Conservation (phyloP, 2,888 invertebrate genomes). For the Caenorhabditis sp. region DNA sequence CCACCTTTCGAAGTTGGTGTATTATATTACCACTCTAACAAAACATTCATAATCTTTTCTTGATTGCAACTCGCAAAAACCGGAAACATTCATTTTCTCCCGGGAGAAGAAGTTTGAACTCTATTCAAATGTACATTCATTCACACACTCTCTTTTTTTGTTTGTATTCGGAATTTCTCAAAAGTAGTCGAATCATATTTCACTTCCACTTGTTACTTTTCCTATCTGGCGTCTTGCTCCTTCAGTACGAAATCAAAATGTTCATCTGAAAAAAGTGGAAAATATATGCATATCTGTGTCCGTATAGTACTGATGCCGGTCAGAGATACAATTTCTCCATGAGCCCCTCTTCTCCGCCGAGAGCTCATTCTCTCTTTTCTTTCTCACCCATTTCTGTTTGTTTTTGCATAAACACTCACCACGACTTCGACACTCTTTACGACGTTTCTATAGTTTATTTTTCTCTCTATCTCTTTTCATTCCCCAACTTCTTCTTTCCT, state of each 20-base stretch:
- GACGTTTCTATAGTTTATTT: slow-evolving; percentile 59
- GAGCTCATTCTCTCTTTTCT: slow-evolving; percentile 24
- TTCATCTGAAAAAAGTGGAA: too few relatives aligned
- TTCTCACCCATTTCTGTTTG: slow-evolving; percentile 62
- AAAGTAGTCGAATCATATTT: slow-evolving; percentile 44
- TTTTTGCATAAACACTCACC: slow-evolving; percentile 67
- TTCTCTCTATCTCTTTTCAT: slow-evolving; percentile 12
- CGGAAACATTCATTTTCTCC: slow-evolving; percentile 8
- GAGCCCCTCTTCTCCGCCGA: slow-evolving; percentile 45
- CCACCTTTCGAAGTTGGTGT: neutral
- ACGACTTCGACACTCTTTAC: slow-evolving; percentile 61
- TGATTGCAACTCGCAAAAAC: slow-evolving; percentile 31
- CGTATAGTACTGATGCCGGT: slow-evolving; percentile 39
- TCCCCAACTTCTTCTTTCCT: slow-evolving; percentile 13
- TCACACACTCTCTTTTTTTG: slow-evolving; percentile 17
- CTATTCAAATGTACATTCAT: slow-evolving; percentile 38
- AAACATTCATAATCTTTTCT: slow-evolving; percentile 43
- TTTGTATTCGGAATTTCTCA: slow-evolving; percentile 29
- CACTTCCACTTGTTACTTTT: slow-evolving; percentile 1
- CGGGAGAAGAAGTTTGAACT: slow-evolving; percentile 14
- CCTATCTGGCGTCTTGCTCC: neutral
- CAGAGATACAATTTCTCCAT: slow-evolving; percentile 53
- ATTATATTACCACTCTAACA: slow-evolving; percentile 24
- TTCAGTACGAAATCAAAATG: neutral
- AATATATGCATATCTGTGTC: slow-evolving; percentile 33